Percentiles rank a stretch among this genome's conserved stretches.
phyloP scores from a whole-genome alignment of 2,888 invertebrate species.

The Andrena camellia region DNA sequence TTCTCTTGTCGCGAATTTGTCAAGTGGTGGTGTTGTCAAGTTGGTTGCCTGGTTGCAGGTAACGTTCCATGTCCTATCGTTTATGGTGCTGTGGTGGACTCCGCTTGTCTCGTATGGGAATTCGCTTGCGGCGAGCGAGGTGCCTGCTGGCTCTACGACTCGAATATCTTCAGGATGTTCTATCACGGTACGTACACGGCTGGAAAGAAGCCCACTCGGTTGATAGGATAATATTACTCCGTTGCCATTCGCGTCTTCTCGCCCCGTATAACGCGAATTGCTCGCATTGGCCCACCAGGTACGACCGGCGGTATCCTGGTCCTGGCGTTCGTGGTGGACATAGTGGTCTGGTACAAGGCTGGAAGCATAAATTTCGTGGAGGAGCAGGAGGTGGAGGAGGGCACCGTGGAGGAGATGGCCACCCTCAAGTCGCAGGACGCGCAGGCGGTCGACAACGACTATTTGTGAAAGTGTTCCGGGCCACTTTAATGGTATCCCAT shows the following conservation, averaged over 20 bases:
- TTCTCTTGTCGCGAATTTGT: background rate
- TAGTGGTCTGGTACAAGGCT: slow-evolving; percentile 95
- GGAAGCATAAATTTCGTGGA: slow-evolving; percentile 91
- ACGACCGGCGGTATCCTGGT: slow-evolving; percentile 94
- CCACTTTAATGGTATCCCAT: slow-evolving; percentile 39
- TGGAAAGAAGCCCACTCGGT: background rate
- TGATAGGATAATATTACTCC: too few species aligned
- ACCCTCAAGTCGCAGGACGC: slow-evolving; percentile 81
- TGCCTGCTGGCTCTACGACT: slow-evolving; percentile 95
- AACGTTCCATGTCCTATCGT: slow-evolving; percentile 98
- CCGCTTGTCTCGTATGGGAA: slow-evolving; percentile 95
- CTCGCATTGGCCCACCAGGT: slow-evolving; percentile 86
- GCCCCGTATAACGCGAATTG: background rate
- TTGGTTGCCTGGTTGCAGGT: slow-evolving; percentile 84
- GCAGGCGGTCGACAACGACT: slow-evolving; percentile 81
- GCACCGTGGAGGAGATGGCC: slow-evolving; percentile 84
- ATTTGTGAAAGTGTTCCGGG: slow-evolving; percentile 74
- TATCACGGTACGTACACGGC: slow-evolving; percentile 90
- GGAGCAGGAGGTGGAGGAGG: slow-evolving; percentile 86
- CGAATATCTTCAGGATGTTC: slow-evolving; percentile 92
- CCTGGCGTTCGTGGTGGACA: slow-evolving; percentile 94
- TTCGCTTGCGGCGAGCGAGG: slow-evolving; percentile 92
- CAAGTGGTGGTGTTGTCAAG: background rate
- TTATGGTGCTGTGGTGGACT: slow-evolving; percentile 96
- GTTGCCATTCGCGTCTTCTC: too few species aligned